phyloP scores from a whole-genome alignment of 1,140 invertebrate species.

The Caenorhabditis inopinata region DNA sequence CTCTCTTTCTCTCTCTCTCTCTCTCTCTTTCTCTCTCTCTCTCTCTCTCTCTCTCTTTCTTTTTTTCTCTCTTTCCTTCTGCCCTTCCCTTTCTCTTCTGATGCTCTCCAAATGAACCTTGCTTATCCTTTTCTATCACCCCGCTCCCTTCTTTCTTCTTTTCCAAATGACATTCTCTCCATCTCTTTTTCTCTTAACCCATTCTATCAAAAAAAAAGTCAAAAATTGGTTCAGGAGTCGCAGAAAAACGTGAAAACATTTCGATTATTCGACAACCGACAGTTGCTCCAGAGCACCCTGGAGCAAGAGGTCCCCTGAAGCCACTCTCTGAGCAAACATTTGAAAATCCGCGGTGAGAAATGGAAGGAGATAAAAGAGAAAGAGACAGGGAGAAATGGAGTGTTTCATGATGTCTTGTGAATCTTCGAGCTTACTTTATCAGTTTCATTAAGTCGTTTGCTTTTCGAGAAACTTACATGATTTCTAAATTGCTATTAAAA shows the following conservation, averaged over 20 bases:
- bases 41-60: too few species aligned
- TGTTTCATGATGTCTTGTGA: conserved; percentile 24
- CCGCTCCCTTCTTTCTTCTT: background rate
- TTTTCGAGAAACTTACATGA: background rate
- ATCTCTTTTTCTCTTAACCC: background rate
- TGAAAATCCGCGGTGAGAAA: conserved; percentile 22
- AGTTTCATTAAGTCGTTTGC: background rate
- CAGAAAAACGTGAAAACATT: background rate
- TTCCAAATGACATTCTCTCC: too few species aligned
- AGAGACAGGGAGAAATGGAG: too few species aligned
- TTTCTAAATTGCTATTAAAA: too few species aligned
- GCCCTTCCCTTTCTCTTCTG: background rate
- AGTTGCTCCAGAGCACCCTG: background rate
- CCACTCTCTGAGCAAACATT: too few species aligned
- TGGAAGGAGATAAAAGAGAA: background rate
- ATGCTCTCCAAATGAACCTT: background rate
- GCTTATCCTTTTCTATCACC: background rate
- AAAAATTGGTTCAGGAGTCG: background rate
- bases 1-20: too few species aligned
- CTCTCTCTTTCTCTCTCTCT: too few species aligned
- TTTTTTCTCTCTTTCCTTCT: too few species aligned
- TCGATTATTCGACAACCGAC: background rate
- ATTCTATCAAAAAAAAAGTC: conserved; percentile 24
- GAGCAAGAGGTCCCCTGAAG: background rate
- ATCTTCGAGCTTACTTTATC: background rate